Base-by-base conservation (phyloP, 2,113 vertebrate species). In the Lipophrys pholis region DNA sequence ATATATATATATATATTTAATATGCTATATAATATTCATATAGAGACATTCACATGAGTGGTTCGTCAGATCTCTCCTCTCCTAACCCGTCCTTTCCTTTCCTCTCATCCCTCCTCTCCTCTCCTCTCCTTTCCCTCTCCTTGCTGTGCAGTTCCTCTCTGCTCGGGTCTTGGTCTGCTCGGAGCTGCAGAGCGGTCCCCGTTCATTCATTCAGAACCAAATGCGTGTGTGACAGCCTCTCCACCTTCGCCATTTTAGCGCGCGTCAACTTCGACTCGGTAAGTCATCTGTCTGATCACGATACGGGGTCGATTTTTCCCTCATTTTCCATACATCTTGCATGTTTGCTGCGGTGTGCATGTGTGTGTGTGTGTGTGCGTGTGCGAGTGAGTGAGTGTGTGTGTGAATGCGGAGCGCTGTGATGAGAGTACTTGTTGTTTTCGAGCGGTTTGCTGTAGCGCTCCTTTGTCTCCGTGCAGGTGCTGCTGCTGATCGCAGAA, bases 161-260 rank as follows among this genome's bases (percentile, higher is more conserved):
- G 94, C 95, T 96, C 65, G 96, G 97, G 76, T 95, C 96, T 86
- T 98, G 97, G 97, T 97, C 97, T 90, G 94, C 96, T 91, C 95
- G 96, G 92, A 96, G 96, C 93, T 99, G 97, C 95, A 97, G 97
- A 93, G 96, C 96, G 65, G 95, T 97, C 84, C 93, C 95, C 78
- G 94, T 97, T 89, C 95, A 97, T 95, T 94, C 96, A 85, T 95
- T 93, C 94, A 95, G 94, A 92, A 98, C 96, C 89, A 96, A 95
- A 95, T 99, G 97, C 93, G 94, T 96, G 79, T 99, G 97, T 96
- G 97, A 99, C 94, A 95, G 95, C 82, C 93, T 97, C 89, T 98
- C 97, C 91, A 96, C 96, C 90, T 98, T 98, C 96, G 97, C 97
- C 96, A 97, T 99, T 92, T 97, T 99, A 96, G 95, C 97, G 89